These are phyloP conservation scores for Odobenus rosmarus DNA, from an alignment of 2,113 vertebrate species.

Conservation along the genomic window DNA sequence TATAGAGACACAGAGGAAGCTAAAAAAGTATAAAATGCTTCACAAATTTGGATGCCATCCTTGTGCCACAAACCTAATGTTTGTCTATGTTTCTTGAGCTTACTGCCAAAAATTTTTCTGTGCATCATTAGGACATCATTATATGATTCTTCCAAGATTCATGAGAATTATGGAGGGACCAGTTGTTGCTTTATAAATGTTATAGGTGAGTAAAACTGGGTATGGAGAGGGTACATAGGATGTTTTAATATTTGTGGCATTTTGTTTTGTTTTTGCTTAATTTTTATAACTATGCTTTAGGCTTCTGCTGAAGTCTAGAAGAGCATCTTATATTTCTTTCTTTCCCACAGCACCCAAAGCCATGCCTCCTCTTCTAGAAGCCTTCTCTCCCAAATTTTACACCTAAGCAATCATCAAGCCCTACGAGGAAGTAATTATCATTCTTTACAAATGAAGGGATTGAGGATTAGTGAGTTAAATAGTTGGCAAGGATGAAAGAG, in stretches of 20 bases:
- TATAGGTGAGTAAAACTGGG: not conserved
- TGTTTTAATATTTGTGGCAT: not conserved
- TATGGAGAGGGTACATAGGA: not conserved
- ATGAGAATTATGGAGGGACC: not conserved
- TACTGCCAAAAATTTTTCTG: not conserved
- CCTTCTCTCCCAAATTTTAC: not conserved
- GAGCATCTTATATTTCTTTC: not conserved
- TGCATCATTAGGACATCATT: not conserved
- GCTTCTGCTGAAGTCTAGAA: not conserved
- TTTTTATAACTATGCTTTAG: not conserved
- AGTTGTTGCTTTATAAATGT: not conserved
- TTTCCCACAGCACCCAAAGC: not conserved
- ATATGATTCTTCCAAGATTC: not conserved
- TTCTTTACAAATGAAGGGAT: not conserved
- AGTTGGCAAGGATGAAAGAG: not conserved
- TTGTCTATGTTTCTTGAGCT: not conserved
- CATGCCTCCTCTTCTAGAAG: not conserved
- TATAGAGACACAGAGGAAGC: not conserved
- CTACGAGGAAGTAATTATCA: not conserved
- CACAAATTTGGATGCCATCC: not conserved
- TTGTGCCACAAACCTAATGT: not conserved
- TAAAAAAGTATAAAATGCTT: not conserved
- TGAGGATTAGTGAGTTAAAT: not conserved
- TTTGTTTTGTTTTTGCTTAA: constrained; percentile 6
- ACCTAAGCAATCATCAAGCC: not conserved